Conservation (phyloP, 2,888 invertebrate species). For the Dioctria rufipes region DNA sequence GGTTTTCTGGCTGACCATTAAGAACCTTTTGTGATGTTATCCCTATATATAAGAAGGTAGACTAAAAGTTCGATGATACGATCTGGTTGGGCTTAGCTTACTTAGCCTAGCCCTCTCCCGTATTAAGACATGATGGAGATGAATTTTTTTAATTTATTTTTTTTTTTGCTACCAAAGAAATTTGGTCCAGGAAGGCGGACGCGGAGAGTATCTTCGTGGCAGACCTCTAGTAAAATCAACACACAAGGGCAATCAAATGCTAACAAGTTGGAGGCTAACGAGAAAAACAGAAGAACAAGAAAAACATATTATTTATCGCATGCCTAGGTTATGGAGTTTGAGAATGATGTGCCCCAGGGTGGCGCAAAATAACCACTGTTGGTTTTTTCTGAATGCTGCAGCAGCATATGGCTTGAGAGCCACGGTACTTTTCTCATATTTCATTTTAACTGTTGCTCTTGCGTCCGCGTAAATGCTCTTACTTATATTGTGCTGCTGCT, state of each 20-base stretch:
- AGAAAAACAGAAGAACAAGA: neutral
- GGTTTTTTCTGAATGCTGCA: neutral
- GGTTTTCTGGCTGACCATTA: slow-evolving; percentile 19
- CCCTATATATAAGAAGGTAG: neutral
- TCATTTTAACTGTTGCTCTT: neutral
- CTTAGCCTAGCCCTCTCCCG: neutral
- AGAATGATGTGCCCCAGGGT: slow-evolving; percentile 34
- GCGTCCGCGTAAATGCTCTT: neutral
- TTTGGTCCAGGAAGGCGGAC: neutral
- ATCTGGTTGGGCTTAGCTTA: neutral
- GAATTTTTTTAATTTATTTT: neutral
- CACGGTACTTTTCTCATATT: neutral
- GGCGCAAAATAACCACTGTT: slow-evolving; percentile 18
- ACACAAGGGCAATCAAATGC: slow-evolving; percentile 1
- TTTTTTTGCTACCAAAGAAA: neutral
- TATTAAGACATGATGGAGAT: slow-evolving; percentile 35
- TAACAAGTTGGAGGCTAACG: slow-evolving; percentile 21
- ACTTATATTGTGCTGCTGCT: neutral
- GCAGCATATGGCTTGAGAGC: neutral
- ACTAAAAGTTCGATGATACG: slow-evolving; percentile 13
- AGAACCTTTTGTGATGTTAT: slow-evolving; percentile 27
- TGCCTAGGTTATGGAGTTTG: neutral
- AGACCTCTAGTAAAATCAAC: neutral
- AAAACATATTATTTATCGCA: slow-evolving; percentile 19
- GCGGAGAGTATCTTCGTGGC: too few species aligned